Conservation (phyloP, 2,113 vertebrate species). For the Chrysochloris asiatica region DNA sequence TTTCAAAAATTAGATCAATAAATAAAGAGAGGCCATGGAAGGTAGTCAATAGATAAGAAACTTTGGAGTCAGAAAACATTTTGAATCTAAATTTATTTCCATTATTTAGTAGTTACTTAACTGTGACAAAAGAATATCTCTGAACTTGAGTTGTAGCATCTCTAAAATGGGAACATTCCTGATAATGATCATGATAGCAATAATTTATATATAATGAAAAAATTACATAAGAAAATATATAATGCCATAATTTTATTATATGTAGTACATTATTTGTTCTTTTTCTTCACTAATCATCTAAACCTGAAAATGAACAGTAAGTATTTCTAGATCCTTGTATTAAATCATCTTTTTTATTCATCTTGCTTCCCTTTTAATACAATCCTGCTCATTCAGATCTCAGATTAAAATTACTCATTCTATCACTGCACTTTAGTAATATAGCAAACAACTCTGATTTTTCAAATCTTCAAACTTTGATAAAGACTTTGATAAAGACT, state of each 20-base stretch:
- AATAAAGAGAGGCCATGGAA: background rate
- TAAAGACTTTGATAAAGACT: background rate
- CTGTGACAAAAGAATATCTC: background rate
- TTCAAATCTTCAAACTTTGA: background rate
- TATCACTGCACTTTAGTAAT: background rate
- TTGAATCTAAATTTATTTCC: constrained; percentile 19
- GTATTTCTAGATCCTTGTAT: background rate
- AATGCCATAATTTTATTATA: background rate
- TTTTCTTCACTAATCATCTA: background rate
- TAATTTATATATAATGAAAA: background rate
- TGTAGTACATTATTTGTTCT: background rate
- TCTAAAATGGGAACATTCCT: background rate
- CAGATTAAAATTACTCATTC: background rate
- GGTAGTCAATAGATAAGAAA: background rate
- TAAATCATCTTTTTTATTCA: background rate
- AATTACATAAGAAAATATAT: background rate
- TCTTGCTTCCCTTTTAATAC: background rate
- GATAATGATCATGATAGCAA: no score
- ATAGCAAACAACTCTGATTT: background rate
- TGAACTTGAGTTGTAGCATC: background rate
- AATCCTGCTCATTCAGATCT: background rate
- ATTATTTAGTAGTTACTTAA: background rate
- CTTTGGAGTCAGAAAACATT: background rate
- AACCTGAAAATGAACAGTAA: background rate
- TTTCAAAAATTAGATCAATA: constrained; percentile 20